Base-by-base conservation (phyloP, 2,888 invertebrate genomes). In the Atethmia centrago region DNA sequence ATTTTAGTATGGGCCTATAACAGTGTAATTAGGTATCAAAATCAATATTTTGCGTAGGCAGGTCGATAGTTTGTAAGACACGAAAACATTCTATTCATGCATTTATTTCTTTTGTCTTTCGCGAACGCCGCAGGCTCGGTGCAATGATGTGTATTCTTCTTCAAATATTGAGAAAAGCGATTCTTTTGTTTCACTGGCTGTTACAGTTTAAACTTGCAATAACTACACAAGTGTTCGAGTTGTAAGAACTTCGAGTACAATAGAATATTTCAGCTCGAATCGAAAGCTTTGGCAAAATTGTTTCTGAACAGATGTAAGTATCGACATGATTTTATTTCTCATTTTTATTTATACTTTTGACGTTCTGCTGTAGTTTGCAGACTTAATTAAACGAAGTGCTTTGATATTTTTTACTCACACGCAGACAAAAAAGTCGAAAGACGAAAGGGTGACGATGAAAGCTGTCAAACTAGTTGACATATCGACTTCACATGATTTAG, bases 181-280 rank as follows among this genome's bases (percentile, higher is more conserved):
- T 78, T 82, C 64, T 79, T 74, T 63, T 71, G 55, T 79, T 82
- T 67, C 58, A 14, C 45, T 49, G 78, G 28, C 53, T 53, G 51
- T 68, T 69, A 42, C 62, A 71, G n/a, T 67, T 62, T 65, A 74
- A 84, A 81, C 49, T 84, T 74, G 56, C 74, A 62, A 71, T 62
- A 80, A 68, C 42, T 79, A 42, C 25, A 83, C 81, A 66, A 84
- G 68, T 71, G 68, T 80, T 69, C 25, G 40, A 80, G n/a, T 59
- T 75, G 64, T 74, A 58, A 68, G 56, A 72, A 80, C 73, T 83
- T 83, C 2, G 21, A 14, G 42, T 61, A 79, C 83, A 73, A 79
- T 66, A 19, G 72, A 80, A 72, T 72, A 79, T 83, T 79, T 80
- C 73, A 77, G 42, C 56, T 69, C 55, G 36, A 77, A 65, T 65